phyloP scores from a whole-genome alignment of 2,797 vertebrate genomes.

The Spinus olivaceus region DNA sequence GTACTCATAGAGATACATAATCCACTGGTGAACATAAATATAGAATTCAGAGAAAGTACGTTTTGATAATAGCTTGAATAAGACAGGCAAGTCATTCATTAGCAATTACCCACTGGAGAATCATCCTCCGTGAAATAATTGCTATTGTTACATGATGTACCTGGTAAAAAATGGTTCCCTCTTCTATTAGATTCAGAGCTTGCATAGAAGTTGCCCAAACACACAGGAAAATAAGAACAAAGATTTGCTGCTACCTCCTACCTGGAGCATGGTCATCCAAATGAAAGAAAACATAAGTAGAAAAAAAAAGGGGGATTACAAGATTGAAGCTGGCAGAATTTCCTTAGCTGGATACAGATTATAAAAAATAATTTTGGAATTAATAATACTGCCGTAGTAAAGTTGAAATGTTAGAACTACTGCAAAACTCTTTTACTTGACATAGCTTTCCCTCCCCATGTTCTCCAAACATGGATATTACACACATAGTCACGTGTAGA shows the following conservation, averaged over 20 bases:
- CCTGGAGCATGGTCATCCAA: background rate
- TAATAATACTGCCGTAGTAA: background rate
- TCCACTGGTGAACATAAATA: background rate
- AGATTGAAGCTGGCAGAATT: background rate
- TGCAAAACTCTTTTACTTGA: background rate
- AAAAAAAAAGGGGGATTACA: background rate
- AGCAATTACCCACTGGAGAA: background rate
- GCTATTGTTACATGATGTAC: background rate
- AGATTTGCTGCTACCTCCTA: background rate
- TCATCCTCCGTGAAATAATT: background rate
- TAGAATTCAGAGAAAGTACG: background rate
- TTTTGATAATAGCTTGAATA: background rate
- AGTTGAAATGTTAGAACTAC: background rate
- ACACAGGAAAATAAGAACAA: background rate
- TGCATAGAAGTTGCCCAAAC: background rate
- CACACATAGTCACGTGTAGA: slow-evolving; percentile 7
- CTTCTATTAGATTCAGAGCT: background rate
- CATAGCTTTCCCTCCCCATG: background rate
- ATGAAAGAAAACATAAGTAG: background rate
- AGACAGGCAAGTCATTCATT: background rate
- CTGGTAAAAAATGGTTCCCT: background rate
- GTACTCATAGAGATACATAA: background rate
- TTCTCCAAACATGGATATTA: background rate
- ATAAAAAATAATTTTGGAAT: background rate
- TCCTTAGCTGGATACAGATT: background rate